Base-by-base conservation (phyloP, 2,797 vertebrate species). In the Hyperoplus immaculatus region DNA sequence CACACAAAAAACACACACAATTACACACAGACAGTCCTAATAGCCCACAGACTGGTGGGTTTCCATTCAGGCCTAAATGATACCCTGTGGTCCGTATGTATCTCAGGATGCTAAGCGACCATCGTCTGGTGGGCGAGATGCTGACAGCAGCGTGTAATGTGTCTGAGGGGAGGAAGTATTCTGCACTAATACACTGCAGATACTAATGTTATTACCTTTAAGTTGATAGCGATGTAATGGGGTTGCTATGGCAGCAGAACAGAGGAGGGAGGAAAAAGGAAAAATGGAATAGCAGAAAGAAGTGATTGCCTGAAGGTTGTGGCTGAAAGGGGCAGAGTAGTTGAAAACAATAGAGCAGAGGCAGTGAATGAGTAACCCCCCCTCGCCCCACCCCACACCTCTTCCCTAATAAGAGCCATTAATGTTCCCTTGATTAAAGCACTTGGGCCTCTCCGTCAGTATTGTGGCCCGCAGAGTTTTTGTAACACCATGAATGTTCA, bases 161-260 rank as follows among this genome's bases (percentile, higher is more conserved):
- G 71, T 65, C 47, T 66, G 56, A n/a, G 45, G 53, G 62, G 29
- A 66, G 42, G 42, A 53, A 18, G 56, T 16, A 45, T 63, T 29
- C 65, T 83, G 63, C 8, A 69, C 59, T 78, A 77, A 85, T 68
- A 70, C 46, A 42, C 47, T 73, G 47, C 18, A 65, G 49, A 84
- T 65, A 68, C 15, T 77, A 49, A 79, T 87, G 67, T 78, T 80
- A 87, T 93, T 78, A 75, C 53, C n/a, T 54, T 59, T 43, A 72
- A 76, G 75, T 82, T 2, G 60, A 88, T 87, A 67, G 73, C 47
- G 61, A 75, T 53, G 39, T 79, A 50, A 70, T 71, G 59, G 47
- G 83, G 53, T 38, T 6, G 38, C 39, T 60, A 29, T 60, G 64
- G 50, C 54, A 55, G 39, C 56, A 51, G 57, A 59, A 50, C 15